Percentiles rank a stretch among this genome's conserved stretches.
phyloP scores from a whole-genome alignment of 2,888 invertebrate species.

The Eupithecia centaureata region DNA sequence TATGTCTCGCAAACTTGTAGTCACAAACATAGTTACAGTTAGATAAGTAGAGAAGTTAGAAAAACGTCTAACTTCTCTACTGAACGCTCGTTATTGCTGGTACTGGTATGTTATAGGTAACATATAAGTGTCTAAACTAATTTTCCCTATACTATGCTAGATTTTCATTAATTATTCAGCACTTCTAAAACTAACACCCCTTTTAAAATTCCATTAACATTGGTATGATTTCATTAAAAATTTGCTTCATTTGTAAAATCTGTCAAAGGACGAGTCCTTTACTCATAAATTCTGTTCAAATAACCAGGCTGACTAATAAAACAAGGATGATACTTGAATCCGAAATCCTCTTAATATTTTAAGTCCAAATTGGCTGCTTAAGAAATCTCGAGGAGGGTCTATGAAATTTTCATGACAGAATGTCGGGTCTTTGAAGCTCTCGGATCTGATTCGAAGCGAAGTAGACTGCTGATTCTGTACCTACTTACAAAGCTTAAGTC shows the following conservation, averaged over 20 bases:
- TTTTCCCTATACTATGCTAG: background rate
- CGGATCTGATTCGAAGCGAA: constrained; percentile 22
- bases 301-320: constrained; percentile 23
- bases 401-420: constrained; percentile 40
- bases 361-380: constrained; percentile 43
- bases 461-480: constrained; percentile 21
- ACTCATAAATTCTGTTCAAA: constrained; percentile 21
- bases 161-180: background rate
- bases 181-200: background rate
- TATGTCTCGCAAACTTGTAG: no score
- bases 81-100: no score
- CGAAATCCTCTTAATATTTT: constrained; percentile 35
- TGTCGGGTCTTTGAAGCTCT: constrained; percentile 28
- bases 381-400: constrained; percentile 36
- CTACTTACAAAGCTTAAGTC: constrained; percentile 19
- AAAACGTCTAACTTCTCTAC: no score
- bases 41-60: no score
- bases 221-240: constrained; percentile 1
- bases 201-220: background rate
- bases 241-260: background rate
- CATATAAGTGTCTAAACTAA: no score
- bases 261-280: constrained; percentile 14
- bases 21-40: no score
- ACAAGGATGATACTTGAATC: constrained; percentile 31
- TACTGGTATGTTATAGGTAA: no score